Evolutionary conservation across 2,113 vertebrate species (phyloP), one percentile per base, ranked within the genome.

Genomic region (Gymnocephalus cernua): DNA sequence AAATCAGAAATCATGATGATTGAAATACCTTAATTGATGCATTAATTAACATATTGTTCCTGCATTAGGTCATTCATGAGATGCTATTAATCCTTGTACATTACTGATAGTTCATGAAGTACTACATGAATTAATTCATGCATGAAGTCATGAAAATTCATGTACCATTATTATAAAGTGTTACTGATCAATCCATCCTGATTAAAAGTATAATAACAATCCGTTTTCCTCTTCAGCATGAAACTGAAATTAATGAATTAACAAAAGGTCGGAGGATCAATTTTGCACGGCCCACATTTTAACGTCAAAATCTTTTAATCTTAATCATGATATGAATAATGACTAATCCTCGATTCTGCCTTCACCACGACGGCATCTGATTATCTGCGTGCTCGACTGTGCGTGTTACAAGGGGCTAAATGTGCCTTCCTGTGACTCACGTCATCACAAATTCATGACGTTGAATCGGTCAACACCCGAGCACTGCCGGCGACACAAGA

Each of bases 371-470:
- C 50, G 57, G 54, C 64, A 27, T 56, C 32, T 64, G 32, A 21
- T 80, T 66, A 59, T 56, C 50, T 50, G 6, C 48, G 44, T 18
- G 54, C 74, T 79, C 50, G 2, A 47, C 48, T 41, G n/a, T 78
- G 56, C 50, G 54, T 70, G 48, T 38, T 66, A 72, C 67, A n/a
- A 35, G 63, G 10, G 58, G 47, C 74, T 18, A 58, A 84, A 79
- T 78, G 56, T 54, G 35, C 56, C 56, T 0, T 71, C 11, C 82
- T 67, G 44, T 91, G 92, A 92, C 78, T 88, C 90, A 82, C 67
- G 27, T 45, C 13, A 13, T 76, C 53, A 80, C 66, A 79, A 63
- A 89, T 81, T 69, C 62, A 75, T 82, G 80, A 87, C 73, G 41
- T 19, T 25, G 57, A 62, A 25, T 89, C 68, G 77, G 79, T 86